Percentiles rank a stretch among this genome's conserved stretches.
These are phyloP conservation scores for Oxyruncus cristatus DNA, from an alignment of 2,113 vertebrate species.

Conservation along the genomic window DNA sequence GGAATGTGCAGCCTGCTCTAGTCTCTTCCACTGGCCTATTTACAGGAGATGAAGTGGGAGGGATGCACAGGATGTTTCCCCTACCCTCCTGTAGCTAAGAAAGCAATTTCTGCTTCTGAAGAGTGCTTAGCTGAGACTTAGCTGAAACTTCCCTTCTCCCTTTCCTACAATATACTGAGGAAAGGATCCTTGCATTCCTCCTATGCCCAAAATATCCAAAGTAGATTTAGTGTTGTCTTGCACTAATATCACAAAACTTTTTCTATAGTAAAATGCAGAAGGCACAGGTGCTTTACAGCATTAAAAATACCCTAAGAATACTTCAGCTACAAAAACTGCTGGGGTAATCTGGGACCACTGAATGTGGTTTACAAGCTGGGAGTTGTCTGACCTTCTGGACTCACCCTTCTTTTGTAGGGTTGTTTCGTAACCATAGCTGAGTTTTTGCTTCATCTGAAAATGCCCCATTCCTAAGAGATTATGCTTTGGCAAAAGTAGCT, in stretches of 20 bases:
- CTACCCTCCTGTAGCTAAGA: not conserved
- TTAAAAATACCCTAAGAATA: not conserved
- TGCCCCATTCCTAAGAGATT: not conserved
- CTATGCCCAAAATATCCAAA: not conserved
- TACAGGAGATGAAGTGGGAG: not conserved
- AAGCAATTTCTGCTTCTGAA: not conserved
- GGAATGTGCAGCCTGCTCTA: not conserved
- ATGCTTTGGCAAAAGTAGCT: not conserved
- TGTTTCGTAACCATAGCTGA: not conserved
- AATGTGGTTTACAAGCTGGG: not conserved
- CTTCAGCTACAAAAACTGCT: not conserved
- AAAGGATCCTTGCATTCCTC: not conserved
- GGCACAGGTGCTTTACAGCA: not conserved
- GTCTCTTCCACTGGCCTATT: not conserved
- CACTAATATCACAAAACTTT: not conserved
- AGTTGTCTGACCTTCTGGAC: not conserved
- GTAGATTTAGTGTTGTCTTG: not conserved
- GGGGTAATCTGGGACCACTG: not conserved
- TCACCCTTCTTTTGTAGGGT: not conserved
- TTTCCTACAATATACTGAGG: not conserved
- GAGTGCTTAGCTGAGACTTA: not conserved
- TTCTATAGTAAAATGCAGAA: not conserved
- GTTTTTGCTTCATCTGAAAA: not conserved
- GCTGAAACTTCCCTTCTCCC: not conserved
- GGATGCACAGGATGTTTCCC: not conserved